A percentile compares a stretch with the other conserved stretches of the same genome.
Evolutionary conservation across 2,113 vertebrate species (phyloP).

Genomic region (Panthera uncia): DNA sequence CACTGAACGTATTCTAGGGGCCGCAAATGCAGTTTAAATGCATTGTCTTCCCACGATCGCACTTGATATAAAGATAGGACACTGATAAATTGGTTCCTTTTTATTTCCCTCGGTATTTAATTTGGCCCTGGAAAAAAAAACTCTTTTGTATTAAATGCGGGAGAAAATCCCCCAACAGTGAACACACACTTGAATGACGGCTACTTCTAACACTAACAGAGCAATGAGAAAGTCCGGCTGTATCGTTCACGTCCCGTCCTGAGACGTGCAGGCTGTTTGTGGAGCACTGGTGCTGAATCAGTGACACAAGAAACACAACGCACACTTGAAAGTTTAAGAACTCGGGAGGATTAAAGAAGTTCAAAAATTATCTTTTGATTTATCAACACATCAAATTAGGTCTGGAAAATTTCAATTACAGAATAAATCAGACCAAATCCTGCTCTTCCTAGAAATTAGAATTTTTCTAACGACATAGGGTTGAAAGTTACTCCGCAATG

Average conservation of each 20-base stretch:
- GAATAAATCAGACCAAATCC: background rate
- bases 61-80: conserved; percentile 32
- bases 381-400: conserved; percentile 30
- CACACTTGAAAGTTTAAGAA: conserved; percentile 12
- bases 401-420: background rate
- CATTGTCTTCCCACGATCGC: background rate
- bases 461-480: conserved; percentile 42
- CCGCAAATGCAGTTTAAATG: conserved; percentile 31
- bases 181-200: background rate
- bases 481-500: conserved; percentile 37
- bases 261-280: background rate
- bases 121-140: background rate
- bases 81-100: conserved; percentile 18
- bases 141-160: background rate
- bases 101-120: conserved; percentile 36
- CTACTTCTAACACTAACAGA: background rate
- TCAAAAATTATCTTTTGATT: conserved; percentile 29
- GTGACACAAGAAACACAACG: conserved; percentile 8
- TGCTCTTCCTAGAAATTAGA: background rate
- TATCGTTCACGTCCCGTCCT: background rate
- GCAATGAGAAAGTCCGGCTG: conserved; percentile 16
- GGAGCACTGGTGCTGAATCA: background rate
- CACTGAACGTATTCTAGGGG: background rate
- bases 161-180: background rate
- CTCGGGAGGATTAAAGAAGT: background rate